Percentiles rank a stretch among this genome's conserved stretches.
phyloP scores from a whole-genome alignment of 2,888 invertebrate species.

The Ophion slaviceki region DNA sequence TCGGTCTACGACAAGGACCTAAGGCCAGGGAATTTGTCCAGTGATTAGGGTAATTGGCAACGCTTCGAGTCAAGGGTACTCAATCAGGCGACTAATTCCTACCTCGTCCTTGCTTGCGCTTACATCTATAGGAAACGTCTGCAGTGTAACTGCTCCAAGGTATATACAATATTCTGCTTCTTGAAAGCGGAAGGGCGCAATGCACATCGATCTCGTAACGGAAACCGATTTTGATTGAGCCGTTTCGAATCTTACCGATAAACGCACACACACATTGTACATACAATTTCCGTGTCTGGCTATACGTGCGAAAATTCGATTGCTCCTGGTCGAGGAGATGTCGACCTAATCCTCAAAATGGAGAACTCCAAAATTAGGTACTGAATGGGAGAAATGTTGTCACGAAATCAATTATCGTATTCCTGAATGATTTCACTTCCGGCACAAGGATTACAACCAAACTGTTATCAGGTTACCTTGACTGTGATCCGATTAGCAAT shows the following conservation, averaged over 20 bases:
- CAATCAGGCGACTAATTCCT: slow-evolving; percentile 62
- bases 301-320: slow-evolving; percentile 44
- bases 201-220: not conserved
- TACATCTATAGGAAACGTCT: slow-evolving; percentile 26
- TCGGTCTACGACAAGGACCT: slow-evolving; percentile 58
- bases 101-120: slow-evolving; percentile 42
- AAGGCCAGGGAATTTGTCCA: slow-evolving; percentile 74
- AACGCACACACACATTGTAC: too few species aligned
- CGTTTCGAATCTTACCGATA: not conserved
- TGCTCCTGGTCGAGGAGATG: slow-evolving; percentile 52
- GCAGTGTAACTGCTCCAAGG: not conserved
- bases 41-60: slow-evolving; percentile 76
- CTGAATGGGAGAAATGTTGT: slow-evolving; percentile 16
- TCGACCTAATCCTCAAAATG: slow-evolving; percentile 34
- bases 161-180: not conserved
- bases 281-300: slow-evolving; percentile 9
- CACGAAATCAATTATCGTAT: slow-evolving; percentile 4
- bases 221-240: not conserved
- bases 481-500: too few species aligned
- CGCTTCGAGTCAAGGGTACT: slow-evolving; percentile 63
- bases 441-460: too few species aligned
- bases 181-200: slow-evolving; percentile 13
- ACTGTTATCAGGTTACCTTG: too few species aligned
- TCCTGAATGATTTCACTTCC: too few species aligned
- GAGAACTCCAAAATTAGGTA: slow-evolving; percentile 40